Evolutionary conservation across 2,113 vertebrate genomes (phyloP), one percentile per base, ranked within the genome.

Genomic region (Malurus cyaneus): DNA sequence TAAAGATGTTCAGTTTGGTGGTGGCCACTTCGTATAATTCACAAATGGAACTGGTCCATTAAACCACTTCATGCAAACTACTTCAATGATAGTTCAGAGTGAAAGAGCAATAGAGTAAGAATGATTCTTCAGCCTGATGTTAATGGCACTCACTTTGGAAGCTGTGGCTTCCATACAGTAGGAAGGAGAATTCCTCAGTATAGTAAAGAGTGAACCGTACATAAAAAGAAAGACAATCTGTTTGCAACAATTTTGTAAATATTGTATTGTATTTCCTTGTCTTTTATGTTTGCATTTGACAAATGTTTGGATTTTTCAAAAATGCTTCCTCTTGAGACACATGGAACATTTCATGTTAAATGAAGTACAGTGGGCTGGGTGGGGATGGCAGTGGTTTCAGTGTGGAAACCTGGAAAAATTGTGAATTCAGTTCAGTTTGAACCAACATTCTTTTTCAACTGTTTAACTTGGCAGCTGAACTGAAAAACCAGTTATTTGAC

Each of bases 401-500:
- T 96, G 86, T 95, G 90, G 76, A 96, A 93, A 95, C 85, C 90
- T 96, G 94, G 82, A 96, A 95, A 94, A 94, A 83, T 39, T 73
- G 60, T 92, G 67, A 80, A 71, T 95, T 96, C 0, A 24, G 86
- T 94, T 90, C 67, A 80, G 11, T 88, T 86, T 78, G 88, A 95
- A 93, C 54, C 52, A 88, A 59, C 42, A 83, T 95, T 83, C 80
- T 92, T 94, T 94, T 94, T 78, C 82, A 88, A 32, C 56, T 86
- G 52, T 93, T 96, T 91, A 54, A 6, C 61, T 96, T 95, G 94
- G 90, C 92, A 95, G 26, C 52, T 86, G 80, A 92, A 94, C 94
- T 93, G 60, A 96, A 94, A 94, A 93, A 3, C 1, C 18, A 60
- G 67, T 92, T 90, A 80, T 92, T 88, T 83, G 36, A 88, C 87